Base-by-base conservation (phyloP, 2,888 invertebrate genomes). In the Drosophila dives region DNA sequence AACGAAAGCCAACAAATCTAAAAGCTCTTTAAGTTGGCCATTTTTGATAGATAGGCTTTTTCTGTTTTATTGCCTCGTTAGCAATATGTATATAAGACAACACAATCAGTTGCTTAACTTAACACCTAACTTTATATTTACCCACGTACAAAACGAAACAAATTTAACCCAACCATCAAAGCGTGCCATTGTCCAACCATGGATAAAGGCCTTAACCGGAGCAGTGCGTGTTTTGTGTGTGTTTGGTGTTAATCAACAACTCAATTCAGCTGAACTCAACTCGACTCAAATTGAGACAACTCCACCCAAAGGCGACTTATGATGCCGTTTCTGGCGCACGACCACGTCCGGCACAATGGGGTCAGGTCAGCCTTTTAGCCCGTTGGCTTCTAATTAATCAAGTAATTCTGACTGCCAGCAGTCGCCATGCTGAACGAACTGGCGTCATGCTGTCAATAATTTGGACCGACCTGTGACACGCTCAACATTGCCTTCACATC, bases 331-430 rank as follows among this genome's bases (percentile, higher is more conserved):
- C 29, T 54, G 49, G 53, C 61, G 55, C 54, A 71, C 56, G 53
- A 8, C 45, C 45, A 45, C 45, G 45, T 45, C 45, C 23, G 15
- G 45, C 54, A 58, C 48, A n/a, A 29, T 23, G 45, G 17, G 38
- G 5, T 15, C 23, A 36, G 53, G 64, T 49, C 29, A 51, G 61
- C 45, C 64, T 50, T 69, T 64, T 59, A 42, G 71, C 51, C 64
- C 67, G 77, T 64, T 62, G 77, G 80, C 81, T 64, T 82, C 85
- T 84, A 89, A 86, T 86, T 86, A 86, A 86, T 86, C 88, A 83
- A 79, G 59, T 68, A 79, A 70, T 72, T 64, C 64, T 45, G 67
- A 40, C 59, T 54, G 58, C 10, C 48, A 32, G 54, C 64, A 48
- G 64, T 58, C 72, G 26, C 51, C 69, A 40, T 38, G n/a, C 50